These are phyloP conservation scores for Daubentonia madagascariensis DNA, from an alignment of 2,113 vertebrate species.

Conservation along the genomic window DNA sequence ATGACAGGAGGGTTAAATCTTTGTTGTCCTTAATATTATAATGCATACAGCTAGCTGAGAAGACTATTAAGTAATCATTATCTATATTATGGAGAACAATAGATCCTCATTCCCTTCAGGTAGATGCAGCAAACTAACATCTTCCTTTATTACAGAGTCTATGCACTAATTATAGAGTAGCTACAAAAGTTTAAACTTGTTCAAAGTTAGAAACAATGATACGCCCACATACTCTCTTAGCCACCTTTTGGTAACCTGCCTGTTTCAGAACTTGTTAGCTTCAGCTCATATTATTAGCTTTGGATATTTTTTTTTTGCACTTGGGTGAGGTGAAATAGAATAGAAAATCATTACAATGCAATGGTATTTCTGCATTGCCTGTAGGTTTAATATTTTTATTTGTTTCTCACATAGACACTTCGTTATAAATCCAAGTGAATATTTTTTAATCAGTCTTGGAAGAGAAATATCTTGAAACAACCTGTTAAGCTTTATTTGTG, in stretches of 20 bases:
- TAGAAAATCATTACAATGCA: slow-evolving; percentile 26
- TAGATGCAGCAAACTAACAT: slow-evolving; percentile 21
- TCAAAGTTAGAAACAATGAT: slow-evolving; percentile 42
- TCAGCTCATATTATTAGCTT: slow-evolving; percentile 12
- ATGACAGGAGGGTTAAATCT: neutral
- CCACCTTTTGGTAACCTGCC: slow-evolving; percentile 31
- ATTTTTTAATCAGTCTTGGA: neutral
- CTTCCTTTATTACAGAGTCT: slow-evolving; percentile 38
- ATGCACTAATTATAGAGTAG: slow-evolving; percentile 44
- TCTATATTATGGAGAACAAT: neutral
- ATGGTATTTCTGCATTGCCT: neutral
- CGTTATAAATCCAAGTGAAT: slow-evolving; percentile 38
- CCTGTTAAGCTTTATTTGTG: slow-evolving; percentile 21
- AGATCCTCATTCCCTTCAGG: neutral
- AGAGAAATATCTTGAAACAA: slow-evolving; percentile 22
- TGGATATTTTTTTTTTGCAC: neutral
- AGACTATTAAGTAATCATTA: neutral
- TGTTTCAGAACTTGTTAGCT: slow-evolving; percentile 24
- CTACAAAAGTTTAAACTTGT: slow-evolving; percentile 39
- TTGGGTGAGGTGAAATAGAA: neutral
- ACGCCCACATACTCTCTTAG: neutral
- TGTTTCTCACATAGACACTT: slow-evolving; percentile 14
- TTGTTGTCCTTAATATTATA: slow-evolving; percentile 8
- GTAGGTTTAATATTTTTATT: slow-evolving; percentile 38
- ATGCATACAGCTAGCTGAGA: neutral